phyloP scores from a whole-genome alignment of 1,140 invertebrate genomes.

The Brachionus rubens region DNA sequence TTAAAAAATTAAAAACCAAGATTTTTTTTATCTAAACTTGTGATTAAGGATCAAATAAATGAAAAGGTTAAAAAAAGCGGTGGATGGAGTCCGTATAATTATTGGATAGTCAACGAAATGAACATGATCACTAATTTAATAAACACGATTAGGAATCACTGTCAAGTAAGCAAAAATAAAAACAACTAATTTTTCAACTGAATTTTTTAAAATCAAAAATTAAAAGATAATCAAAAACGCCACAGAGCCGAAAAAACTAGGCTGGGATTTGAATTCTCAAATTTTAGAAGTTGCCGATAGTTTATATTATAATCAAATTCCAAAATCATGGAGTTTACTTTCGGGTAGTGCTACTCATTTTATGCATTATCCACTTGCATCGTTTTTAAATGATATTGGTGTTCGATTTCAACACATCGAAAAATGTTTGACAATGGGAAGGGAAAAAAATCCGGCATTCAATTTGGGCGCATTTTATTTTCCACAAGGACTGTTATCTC shows the following conservation, averaged over 20 bases:
- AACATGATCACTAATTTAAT: constrained; percentile 56
- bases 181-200: neutral
- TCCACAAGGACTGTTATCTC: constrained; percentile 54
- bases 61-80: constrained; percentile 58
- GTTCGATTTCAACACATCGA: constrained; percentile 58
- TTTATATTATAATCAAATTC: constrained; percentile 56
- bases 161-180: constrained; percentile 50
- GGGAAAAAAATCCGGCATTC: constrained; percentile 58
- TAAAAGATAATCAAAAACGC: constrained; percentile 55
- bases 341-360: neutral
- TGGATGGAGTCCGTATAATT: constrained; percentile 54
- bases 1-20: neutral
- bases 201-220: neutral
- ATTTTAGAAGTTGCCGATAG: constrained; percentile 56
- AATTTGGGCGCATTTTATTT: constrained; percentile 59
- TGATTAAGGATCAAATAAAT: constrained; percentile 56
- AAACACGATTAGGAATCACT: constrained; percentile 54
- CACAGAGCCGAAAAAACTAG: constrained; percentile 54
- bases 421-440: constrained; percentile 54
- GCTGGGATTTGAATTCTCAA: constrained; percentile 53
- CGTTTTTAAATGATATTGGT: constrained; percentile 55
- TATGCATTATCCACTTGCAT: constrained; percentile 36
- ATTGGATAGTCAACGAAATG: constrained; percentile 58
- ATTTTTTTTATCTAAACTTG: neutral
- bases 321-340: constrained; percentile 50